Percentiles rank a stretch among this genome's conserved stretches.
Evolutionary conservation across 2,888 invertebrate species (phyloP).

Genomic region (Cephonodes hylas): DNA sequence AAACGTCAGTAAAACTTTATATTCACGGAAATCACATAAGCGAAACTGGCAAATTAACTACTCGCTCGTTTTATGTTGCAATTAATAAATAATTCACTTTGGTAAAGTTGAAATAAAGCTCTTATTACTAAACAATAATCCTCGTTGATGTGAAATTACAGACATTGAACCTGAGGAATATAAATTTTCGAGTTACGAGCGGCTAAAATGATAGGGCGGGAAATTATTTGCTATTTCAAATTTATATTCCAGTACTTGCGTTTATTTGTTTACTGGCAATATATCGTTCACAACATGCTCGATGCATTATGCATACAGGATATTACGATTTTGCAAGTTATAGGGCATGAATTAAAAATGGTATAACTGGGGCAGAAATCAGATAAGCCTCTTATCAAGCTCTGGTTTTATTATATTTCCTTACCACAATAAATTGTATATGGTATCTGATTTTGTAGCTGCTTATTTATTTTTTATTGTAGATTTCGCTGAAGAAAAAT

Average conservation of each 20-base stretch:
- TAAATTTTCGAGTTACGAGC: slow-evolving; percentile 46
- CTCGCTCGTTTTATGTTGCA: slow-evolving; percentile 41
- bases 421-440: too few relatives aligned
- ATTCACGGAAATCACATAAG: slow-evolving; percentile 26
- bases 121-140: slow-evolving; percentile 52
- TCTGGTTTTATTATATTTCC: background rate
- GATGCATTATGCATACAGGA: slow-evolving; percentile 8
- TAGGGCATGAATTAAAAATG: slow-evolving; percentile 9
- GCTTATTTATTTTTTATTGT: too few relatives aligned
- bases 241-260: slow-evolving; percentile 26
- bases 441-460: too few relatives aligned
- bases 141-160: slow-evolving; percentile 44
- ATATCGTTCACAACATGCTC: background rate
- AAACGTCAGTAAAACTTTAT: slow-evolving; percentile 23
- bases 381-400: background rate
- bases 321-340: slow-evolving; percentile 7
- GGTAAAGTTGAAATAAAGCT: slow-evolving; percentile 47
- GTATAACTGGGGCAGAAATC: background rate
- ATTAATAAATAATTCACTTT: slow-evolving; percentile 57
- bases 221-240: slow-evolving; percentile 36
- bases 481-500: too few relatives aligned
- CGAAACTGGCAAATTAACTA: slow-evolving; percentile 30
- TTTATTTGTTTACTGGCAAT: slow-evolving; percentile 27
- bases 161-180: slow-evolving; percentile 38
- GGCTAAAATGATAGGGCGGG: slow-evolving; percentile 39